Percentiles rank a stretch among this genome's conserved stretches.
Conservation (phyloP, 2,888 invertebrate species). For the Eurytoma adleriae region DNA sequence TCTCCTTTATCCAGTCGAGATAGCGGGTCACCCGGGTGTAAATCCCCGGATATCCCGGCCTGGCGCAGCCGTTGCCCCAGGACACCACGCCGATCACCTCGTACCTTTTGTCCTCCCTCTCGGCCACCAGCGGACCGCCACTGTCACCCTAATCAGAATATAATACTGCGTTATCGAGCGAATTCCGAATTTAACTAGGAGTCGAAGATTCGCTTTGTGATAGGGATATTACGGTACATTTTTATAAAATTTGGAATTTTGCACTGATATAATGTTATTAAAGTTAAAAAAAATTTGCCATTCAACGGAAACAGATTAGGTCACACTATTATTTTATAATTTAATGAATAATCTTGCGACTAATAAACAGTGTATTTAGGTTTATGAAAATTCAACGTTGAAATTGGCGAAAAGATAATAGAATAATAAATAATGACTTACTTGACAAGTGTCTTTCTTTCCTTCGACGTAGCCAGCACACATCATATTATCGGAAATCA, state of each 20-base stretch:
- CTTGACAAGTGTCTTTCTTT: constrained; percentile 89
- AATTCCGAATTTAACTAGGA: neutral
- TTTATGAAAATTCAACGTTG: too few species aligned
- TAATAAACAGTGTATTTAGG: too few species aligned
- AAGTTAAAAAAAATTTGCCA: too few species aligned
- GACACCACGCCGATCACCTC: constrained; percentile 91
- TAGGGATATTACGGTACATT: too few species aligned
- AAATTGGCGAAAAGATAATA: too few species aligned
- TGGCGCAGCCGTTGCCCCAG: constrained; percentile 93
- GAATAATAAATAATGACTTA: too few species aligned
- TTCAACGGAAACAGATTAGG: too few species aligned
- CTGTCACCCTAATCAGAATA: constrained; percentile 83
- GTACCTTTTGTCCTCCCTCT: constrained; percentile 85
- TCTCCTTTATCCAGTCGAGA: constrained; percentile 87
- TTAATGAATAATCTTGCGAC: too few species aligned
- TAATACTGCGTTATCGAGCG: neutral
- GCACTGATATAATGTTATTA: too few species aligned
- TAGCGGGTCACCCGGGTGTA: constrained; percentile 91
- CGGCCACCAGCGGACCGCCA: constrained; percentile 86
- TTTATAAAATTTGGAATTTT: too few species aligned
- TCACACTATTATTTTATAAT: too few species aligned
- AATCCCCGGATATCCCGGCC: constrained; percentile 90
- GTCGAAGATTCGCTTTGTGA: neutral
- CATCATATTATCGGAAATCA: constrained; percentile 93
- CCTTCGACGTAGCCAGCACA: constrained; percentile 89